Conservation (phyloP, 2,888 invertebrate species). For the Stratiomys singularior region DNA sequence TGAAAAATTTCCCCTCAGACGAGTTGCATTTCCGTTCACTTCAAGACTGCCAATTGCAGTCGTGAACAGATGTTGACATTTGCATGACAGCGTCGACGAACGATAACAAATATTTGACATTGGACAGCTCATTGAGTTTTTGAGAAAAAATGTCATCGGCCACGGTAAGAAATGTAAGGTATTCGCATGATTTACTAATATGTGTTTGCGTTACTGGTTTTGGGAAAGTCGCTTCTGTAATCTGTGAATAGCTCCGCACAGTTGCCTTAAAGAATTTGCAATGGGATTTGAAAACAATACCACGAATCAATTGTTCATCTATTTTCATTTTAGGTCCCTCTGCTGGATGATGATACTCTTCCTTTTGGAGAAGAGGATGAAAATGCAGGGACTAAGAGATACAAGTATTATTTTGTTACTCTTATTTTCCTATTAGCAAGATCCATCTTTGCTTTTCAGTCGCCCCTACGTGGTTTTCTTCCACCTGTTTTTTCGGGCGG, state of each 20-base stretch:
- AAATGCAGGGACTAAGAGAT: conserved; percentile 57
- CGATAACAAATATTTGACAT: conserved; percentile 23
- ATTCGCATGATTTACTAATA: conserved; percentile 51
- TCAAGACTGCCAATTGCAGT: too few species aligned
- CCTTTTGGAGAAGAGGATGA: conserved; percentile 88
- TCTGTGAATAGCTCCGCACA: conserved; percentile 9
- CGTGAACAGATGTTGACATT: too few species aligned
- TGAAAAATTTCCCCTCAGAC: too few species aligned
- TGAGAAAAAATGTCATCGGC: conserved; percentile 61
- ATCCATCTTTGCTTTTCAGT: conserved; percentile 65
- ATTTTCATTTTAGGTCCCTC: conserved; percentile 76
- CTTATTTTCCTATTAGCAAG: conserved; percentile 39
- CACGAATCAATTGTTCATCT: neutral
- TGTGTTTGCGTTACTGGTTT: conserved; percentile 21
- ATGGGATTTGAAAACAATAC: neutral
- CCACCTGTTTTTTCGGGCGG: conserved; percentile 87
- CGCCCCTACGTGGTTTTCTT: conserved; percentile 94
- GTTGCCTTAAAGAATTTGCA: conserved; percentile 47
- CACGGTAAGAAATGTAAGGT: conserved; percentile 67
- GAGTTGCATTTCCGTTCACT: too few species aligned
- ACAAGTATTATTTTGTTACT: conserved; percentile 61
- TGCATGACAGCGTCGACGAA: neutral
- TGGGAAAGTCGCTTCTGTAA: conserved; percentile 25
- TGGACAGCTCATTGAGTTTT: neutral
- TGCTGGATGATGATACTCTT: conserved; percentile 86